Evolutionary conservation across 2,797 vertebrate species (phyloP), one percentile per base, ranked within the genome.

Genomic region (Schizopygopsis malacanthus): DNA sequence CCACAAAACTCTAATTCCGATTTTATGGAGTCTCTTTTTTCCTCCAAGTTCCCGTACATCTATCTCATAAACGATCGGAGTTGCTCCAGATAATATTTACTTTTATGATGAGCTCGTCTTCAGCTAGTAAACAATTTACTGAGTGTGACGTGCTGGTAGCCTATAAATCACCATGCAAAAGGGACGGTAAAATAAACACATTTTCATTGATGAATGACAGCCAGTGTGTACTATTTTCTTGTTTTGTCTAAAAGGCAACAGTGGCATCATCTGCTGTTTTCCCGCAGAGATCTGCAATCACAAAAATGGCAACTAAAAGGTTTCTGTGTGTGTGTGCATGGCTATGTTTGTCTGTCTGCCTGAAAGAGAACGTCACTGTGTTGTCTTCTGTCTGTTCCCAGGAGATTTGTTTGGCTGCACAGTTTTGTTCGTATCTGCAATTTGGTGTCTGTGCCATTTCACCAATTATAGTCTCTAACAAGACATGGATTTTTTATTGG

Each of bases 191-290:
- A 93, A 93, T 94, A 95, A 94, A 94, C 91, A 91, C 87, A 91
- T 90, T 93, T 91, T 91, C 90, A 92, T 90, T 93, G 94, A 94
- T 93, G 92, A 93, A 95, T 89, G 92, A 92, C 61, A 41, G 93
- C 43, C 91, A 91, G 92, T 90, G 88, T 89, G 72, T 85, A 85
- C 63, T 16, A 89, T 90, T 93, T 94, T 95, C 92, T 90, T 93
- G 93, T 93, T 95, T 86, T 91, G 91, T 92, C 95, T 95, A 93
- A 94, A 91, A 92, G 9, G 16, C 16, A 92, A 91, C 86, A 83
- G 90, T 96, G 95, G 96, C 95, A 94, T 96, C 95, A 96, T 95
- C 92, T 92, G 93, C 94, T 92, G 91, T 92, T 94, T 94, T 93
- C 86, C 85, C 92, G 85, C 89, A 91, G 82, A 89, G 88, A 91